These are phyloP conservation scores for Glaucidium brasilianum DNA, from an alignment of 2,113 vertebrate genomes.

Conservation along the genomic window DNA sequence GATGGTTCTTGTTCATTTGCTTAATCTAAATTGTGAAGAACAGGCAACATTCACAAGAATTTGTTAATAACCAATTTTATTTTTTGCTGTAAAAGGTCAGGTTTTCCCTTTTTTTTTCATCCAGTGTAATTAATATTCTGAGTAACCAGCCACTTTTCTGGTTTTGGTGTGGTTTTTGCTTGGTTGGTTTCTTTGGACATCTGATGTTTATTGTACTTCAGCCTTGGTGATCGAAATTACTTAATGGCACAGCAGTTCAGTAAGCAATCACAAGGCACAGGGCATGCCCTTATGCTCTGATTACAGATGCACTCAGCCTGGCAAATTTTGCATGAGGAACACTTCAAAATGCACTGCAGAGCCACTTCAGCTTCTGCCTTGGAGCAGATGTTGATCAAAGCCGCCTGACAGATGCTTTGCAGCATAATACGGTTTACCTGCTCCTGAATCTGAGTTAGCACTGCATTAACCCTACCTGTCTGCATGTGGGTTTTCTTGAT, in stretches of 20 bases:
- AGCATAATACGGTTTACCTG: background rate
- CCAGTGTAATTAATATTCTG: background rate
- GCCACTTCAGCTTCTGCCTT: background rate
- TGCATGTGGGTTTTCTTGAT: background rate
- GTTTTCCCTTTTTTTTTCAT: background rate
- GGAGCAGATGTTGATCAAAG: fast-evolving
- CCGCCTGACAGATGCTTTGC: background rate
- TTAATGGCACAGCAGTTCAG: background rate
- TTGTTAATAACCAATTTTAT: background rate
- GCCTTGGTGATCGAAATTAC: background rate
- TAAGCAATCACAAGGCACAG: background rate
- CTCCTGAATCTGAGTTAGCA: background rate
- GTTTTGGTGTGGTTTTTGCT: background rate
- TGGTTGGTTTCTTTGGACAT: background rate
- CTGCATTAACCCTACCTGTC: background rate
- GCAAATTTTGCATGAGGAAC: background rate
- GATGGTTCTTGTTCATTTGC: background rate
- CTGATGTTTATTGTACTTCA: background rate
- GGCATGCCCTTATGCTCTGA: background rate
- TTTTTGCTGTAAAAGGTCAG: background rate
- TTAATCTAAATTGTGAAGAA: background rate
- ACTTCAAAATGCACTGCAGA: background rate
- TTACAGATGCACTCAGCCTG: background rate
- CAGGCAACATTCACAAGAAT: background rate
- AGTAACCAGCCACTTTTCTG: background rate